Base-by-base conservation (phyloP, 2,797 vertebrate genomes). In the Apogon talboti region DNA sequence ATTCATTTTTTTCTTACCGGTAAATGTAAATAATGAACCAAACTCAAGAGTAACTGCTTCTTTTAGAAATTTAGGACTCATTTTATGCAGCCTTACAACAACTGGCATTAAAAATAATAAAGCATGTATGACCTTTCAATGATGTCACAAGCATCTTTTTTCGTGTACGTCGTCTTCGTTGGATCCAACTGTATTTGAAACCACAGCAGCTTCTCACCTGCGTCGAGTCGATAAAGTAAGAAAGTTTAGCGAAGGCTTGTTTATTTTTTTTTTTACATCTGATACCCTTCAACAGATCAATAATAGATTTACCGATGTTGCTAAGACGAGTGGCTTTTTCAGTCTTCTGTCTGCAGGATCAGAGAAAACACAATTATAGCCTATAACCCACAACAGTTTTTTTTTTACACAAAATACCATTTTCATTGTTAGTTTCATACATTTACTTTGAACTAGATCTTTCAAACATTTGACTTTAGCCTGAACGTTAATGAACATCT, bases 131-230 rank as follows among this genome's bases (percentile, higher is more conserved):
- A 98, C 97, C 93, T 96, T 92, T 99, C 96, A 70, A 95, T 90
- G 49, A 99, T 84, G 70, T 95, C 90, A 19, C 96, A 96, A 47
- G 95, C 95, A 38, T 97, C 96, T 81, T 93, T 93, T 88, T 90
- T 96, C 19, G 94, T 94, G 87, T 95, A 99, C n/a, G 81, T 77
- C 0, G 63, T 60, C 90, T 96, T 98, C 50, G 63, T 35, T 7
- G 94, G 89, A 67, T 98, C 95, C 77, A 98, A 83, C 48, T 96
- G 93, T 85, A 55, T 93, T 74, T 98, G 96, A 92, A 99, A 99
- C 97, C 97, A 99, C 38, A 94, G 74, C 53, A 99, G 92, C 84
- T 97, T 99, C 83, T 98, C 97, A 74, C 97, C 97, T 99, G 53
- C 2, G 30, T 61, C 3, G 18, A 8, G 50, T 3, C 28, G 15